These are phyloP conservation scores for Napeogenes sylphis DNA, from an alignment of 2,888 invertebrate species.

Conservation along the genomic window DNA sequence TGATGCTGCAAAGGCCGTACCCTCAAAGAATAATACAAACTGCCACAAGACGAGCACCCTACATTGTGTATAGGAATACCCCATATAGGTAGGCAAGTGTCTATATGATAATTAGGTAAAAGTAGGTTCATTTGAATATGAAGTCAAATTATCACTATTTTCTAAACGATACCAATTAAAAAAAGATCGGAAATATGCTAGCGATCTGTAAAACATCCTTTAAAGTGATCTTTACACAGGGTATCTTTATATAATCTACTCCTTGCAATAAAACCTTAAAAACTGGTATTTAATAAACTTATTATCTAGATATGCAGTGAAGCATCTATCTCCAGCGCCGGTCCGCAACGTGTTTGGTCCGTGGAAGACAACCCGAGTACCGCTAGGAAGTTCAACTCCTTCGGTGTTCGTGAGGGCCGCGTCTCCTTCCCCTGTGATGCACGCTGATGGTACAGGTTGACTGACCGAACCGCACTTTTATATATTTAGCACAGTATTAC, in stretches of 20 bases:
- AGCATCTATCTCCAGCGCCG: conserved; percentile 48
- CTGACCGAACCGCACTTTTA: conserved; percentile 44
- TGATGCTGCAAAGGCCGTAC: conserved; percentile 52
- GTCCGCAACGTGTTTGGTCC: conserved; percentile 45
- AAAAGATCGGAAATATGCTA: too few species aligned
- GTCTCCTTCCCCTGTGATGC: conserved; percentile 45
- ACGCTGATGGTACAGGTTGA: conserved; percentile 66
- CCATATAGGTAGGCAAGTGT: conserved; percentile 55
- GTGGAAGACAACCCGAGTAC: conserved; percentile 53
- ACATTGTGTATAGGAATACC: conserved; percentile 55
- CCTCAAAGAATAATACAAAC: conserved; percentile 50
- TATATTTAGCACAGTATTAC: conserved; percentile 37
- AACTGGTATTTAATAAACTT: not conserved
- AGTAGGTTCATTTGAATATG: too few species aligned
- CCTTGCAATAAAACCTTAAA: too few species aligned
- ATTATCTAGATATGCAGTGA: conserved; percentile 54
- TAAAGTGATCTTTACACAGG: too few species aligned
- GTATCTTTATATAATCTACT: too few species aligned
- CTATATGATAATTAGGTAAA: too few species aligned
- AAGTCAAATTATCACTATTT: too few species aligned
- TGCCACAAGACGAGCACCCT: conserved; percentile 57
- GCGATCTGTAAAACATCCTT: too few species aligned
- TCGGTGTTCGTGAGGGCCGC: conserved; percentile 59
- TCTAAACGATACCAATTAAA: too few species aligned
- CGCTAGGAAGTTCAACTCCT: conserved; percentile 34